Percentiles rank a stretch among this genome's conserved stretches.
Evolutionary conservation across 2,797 vertebrate species (phyloP).

Genomic region (Cryptoprocta ferox): DNA sequence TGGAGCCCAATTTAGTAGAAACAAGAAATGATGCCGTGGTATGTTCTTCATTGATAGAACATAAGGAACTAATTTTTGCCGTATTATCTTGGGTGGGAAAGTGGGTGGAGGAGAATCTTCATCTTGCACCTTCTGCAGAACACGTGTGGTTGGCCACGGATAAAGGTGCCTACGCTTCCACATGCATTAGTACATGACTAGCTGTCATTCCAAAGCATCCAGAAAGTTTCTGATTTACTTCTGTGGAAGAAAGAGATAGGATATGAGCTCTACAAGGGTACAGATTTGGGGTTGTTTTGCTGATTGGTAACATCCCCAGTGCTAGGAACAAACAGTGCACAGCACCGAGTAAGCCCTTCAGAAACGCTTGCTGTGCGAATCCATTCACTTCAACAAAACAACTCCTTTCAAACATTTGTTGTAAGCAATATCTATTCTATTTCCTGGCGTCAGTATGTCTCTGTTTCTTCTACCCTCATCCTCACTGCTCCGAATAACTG

Average conservation of each 20-base stretch:
- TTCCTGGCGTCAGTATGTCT: not conserved
- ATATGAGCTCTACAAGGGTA: not conserved
- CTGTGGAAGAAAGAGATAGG: not conserved
- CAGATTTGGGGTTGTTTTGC: not conserved
- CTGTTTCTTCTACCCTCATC: not conserved
- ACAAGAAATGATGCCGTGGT: not conserved
- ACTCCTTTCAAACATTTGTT: not conserved
- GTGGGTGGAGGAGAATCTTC: not conserved
- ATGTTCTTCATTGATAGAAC: not conserved
- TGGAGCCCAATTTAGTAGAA: not conserved
- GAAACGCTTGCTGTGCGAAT: not conserved
- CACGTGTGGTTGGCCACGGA: not conserved
- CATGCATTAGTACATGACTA: not conserved
- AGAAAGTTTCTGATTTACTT: not conserved
- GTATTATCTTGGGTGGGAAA: constrained; percentile 12
- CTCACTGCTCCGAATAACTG: not conserved
- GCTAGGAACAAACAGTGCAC: not conserved
- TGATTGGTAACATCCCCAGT: not conserved
- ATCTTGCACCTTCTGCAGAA: not conserved
- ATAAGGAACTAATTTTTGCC: constrained; percentile 55
- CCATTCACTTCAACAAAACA: not conserved
- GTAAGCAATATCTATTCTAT: not conserved
- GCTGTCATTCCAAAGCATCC: not conserved
- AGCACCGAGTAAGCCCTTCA: not conserved
- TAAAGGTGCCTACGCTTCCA: not conserved